These are phyloP conservation scores for Chrysodeixis includens DNA, from an alignment of 2,888 invertebrate genomes.

Conservation along the genomic window DNA sequence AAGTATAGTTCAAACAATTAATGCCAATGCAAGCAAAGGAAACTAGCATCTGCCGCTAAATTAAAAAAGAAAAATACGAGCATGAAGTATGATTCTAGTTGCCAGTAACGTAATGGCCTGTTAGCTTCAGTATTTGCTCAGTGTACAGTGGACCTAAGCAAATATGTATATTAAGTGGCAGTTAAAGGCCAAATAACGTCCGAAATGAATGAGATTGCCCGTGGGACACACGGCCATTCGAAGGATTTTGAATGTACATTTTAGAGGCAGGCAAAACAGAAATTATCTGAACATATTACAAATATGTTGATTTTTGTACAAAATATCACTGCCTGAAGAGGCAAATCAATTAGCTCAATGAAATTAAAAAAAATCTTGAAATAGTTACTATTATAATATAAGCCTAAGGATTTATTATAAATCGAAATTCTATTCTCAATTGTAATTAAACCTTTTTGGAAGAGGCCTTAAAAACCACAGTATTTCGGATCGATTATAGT, in stretches of 20 bases:
- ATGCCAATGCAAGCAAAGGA: too few relatives aligned
- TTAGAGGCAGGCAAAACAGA: neutral
- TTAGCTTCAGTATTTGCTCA: conserved; percentile 1
- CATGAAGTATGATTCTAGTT: neutral
- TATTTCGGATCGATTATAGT: conserved; percentile 29
- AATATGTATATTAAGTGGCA: conserved; percentile 4
- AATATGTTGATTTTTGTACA: too few relatives aligned
- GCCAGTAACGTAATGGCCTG: neutral
- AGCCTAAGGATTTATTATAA: too few relatives aligned
- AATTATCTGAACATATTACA: neutral
- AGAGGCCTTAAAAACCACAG: conserved; percentile 33
- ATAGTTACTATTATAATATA: too few relatives aligned
- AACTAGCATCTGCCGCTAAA: too few relatives aligned
- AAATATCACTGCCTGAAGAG: too few relatives aligned
- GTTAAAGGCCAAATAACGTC: conserved; percentile 1
- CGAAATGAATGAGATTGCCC: conserved; percentile 1
- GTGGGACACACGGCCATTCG: neutral
- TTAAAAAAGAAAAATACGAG: too few relatives aligned
- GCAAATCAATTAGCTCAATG: too few relatives aligned
- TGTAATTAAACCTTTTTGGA: conserved; percentile 9
- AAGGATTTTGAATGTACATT: neutral
- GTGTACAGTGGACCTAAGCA: neutral
- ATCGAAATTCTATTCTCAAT: too few relatives aligned
- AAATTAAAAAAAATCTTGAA: too few relatives aligned
- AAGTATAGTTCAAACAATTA: too few relatives aligned